These are phyloP conservation scores for Otolemur garnettii DNA, from an alignment of 2,113 vertebrate genomes.

Conservation along the genomic window DNA sequence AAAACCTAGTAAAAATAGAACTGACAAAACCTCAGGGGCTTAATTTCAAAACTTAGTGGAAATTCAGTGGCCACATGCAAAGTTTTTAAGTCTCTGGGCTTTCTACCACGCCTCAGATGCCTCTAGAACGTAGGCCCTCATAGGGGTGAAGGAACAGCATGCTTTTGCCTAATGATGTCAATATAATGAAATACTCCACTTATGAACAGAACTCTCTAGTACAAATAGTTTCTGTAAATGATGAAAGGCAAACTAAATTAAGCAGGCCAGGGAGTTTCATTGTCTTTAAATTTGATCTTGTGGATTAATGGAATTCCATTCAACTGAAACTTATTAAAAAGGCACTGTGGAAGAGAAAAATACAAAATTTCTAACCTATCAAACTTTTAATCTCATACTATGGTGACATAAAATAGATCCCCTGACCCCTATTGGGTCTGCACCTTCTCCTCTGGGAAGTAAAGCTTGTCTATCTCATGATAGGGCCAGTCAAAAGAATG, in stretches of 20 bases:
- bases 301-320: slow-evolving; percentile 66
- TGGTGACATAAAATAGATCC: neutral
- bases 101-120: neutral
- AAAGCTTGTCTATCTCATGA: neutral
- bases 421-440: neutral
- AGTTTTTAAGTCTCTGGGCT: neutral
- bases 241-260: slow-evolving; percentile 40
- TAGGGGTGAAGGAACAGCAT: too few species aligned
- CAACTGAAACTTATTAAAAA: slow-evolving; percentile 52
- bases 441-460: neutral
- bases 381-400: slow-evolving; percentile 34
- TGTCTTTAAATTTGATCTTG: slow-evolving; percentile 65
- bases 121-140: neutral
- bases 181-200: slow-evolving; percentile 13
- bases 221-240: slow-evolving; percentile 8
- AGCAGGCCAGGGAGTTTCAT: slow-evolving; percentile 8
- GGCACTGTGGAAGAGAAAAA: slow-evolving; percentile 29
- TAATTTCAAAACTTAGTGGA: neutral
- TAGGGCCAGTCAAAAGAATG: neutral
- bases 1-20: neutral
- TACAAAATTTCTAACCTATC: slow-evolving; percentile 1
- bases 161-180: slow-evolving; percentile 24
- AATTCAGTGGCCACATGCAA: neutral
- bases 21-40: neutral
- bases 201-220: slow-evolving; percentile 6